These are phyloP conservation scores for Vannuccia rotundouncinata DNA, from an alignment of 2,888 invertebrate species.

Conservation along the genomic window DNA sequence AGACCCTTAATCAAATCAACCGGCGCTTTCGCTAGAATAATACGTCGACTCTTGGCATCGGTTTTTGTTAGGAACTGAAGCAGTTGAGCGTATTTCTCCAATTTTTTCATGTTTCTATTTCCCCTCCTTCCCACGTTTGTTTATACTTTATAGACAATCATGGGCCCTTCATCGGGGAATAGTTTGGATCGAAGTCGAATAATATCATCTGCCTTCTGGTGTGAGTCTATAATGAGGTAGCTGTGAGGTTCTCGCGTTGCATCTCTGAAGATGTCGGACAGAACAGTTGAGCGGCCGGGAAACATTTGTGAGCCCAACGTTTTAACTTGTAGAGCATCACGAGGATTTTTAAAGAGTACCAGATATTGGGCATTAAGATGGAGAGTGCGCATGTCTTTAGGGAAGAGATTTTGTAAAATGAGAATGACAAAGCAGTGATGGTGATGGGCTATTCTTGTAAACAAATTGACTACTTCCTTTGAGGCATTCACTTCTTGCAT, in stretches of 20 bases:
- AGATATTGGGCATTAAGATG: slow-evolving; percentile 28
- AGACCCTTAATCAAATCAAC: not conserved
- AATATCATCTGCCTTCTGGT: not conserved
- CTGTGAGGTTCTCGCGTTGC: slow-evolving; percentile 29
- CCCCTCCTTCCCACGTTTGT: not conserved
- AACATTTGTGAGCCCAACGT: slow-evolving; percentile 34
- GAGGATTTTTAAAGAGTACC: slow-evolving; percentile 19
- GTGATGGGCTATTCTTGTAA: slow-evolving; percentile 32
- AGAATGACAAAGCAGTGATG: not conserved
- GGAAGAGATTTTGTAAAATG: slow-evolving; percentile 33
- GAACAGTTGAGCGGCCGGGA: not conserved
- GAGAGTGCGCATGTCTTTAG: slow-evolving; percentile 25
- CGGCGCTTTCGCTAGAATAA: not conserved
- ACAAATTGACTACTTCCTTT: slow-evolving; percentile 27
- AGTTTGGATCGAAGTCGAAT: slow-evolving; percentile 13
- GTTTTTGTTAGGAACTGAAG: not conserved
- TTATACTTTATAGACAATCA: slow-evolving; percentile 9
- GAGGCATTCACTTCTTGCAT: not conserved
- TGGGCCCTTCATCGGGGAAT: slow-evolving; percentile 31
- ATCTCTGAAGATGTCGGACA: slow-evolving; percentile 32
- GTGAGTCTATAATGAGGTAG: slow-evolving; percentile 29
- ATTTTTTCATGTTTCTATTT: not conserved
- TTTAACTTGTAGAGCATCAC: slow-evolving; percentile 31
- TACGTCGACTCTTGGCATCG: not conserved
- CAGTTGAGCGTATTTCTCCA: not conserved